These are phyloP conservation scores for Tachuris rubrigastra DNA, from an alignment of 2,113 vertebrate genomes.

Conservation along the genomic window DNA sequence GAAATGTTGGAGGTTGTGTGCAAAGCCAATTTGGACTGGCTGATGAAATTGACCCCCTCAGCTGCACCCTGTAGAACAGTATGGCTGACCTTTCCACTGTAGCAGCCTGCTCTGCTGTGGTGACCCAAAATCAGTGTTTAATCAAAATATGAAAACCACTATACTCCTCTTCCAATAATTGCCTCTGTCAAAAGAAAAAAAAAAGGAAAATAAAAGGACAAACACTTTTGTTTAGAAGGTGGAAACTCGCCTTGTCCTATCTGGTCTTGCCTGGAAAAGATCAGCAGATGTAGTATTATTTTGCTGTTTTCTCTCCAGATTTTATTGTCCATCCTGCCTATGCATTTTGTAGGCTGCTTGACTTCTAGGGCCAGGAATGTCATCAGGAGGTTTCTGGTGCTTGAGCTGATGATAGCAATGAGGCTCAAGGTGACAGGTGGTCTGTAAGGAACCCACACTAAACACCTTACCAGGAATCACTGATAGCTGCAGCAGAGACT, in stretches of 20 bases:
- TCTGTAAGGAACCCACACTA: rapidly evolving
- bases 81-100: neutral
- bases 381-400: neutral
- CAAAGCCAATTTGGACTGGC: neutral
- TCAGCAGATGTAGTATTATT: neutral
- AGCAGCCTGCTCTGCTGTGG: neutral
- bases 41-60: neutral
- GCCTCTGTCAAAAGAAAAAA: neutral
- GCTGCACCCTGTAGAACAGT: neutral
- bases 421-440: neutral
- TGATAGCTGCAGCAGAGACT: neutral
- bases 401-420: neutral
- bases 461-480: neutral
- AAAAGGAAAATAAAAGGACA: neutral
- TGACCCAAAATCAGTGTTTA: neutral
- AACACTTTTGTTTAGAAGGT: neutral
- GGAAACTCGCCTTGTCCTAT: neutral
- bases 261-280: neutral
- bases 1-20: neutral
- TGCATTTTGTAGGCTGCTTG: neutral
- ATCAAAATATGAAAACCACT: neutral
- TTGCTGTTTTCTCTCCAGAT: neutral
- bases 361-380: neutral
- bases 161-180: neutral
- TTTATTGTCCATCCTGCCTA: neutral